Percentiles rank a stretch among this genome's conserved stretches.
Conservation (phyloP, 2,888 invertebrate species). For the Drosophila acutilabella region DNA sequence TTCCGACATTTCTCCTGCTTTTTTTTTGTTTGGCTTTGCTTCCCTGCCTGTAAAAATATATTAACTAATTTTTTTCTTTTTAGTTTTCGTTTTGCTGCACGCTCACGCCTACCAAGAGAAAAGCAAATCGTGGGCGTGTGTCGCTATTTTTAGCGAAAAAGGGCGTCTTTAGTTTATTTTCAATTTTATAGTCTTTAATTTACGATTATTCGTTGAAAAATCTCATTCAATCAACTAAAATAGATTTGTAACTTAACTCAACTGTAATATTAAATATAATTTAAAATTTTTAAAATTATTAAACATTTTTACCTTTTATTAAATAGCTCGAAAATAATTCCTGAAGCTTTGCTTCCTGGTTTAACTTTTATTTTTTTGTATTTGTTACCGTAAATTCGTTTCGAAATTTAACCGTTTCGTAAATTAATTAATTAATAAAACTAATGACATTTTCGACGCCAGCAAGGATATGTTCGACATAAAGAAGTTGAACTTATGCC, state of each 20-base stretch:
- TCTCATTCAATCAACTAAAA: constrained; percentile 15
- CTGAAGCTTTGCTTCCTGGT: not conserved
- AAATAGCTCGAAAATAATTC: constrained; percentile 32
- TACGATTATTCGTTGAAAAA: not conserved
- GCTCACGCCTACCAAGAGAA: constrained; percentile 12
- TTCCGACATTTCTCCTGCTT: constrained; percentile 56
- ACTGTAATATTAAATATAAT: too few species aligned
- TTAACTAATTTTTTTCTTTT: constrained; percentile 51
- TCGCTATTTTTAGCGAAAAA: constrained; percentile 70
- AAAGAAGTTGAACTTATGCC: constrained; percentile 47
- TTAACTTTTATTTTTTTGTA: constrained; percentile 10
- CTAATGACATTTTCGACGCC: constrained; percentile 35
- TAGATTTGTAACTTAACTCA: constrained; percentile 7
- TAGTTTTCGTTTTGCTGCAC: constrained; percentile 8
- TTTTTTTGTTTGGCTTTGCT: constrained; percentile 70
- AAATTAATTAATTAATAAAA: constrained; percentile 6
- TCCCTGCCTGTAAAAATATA: constrained; percentile 44
- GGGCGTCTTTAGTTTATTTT: constrained; percentile 72
- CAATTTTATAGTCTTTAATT: constrained; percentile 58
- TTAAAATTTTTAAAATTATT: too few species aligned
- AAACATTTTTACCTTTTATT: constrained; percentile 57
- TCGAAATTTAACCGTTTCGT: constrained; percentile 3
- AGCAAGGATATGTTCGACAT: constrained; percentile 7
- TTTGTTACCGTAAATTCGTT: not conserved
- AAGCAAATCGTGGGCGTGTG: constrained; percentile 21